These are phyloP conservation scores for Holothuria glaberrima DNA, from an alignment of 35 echinoderm and acorn worm genomes.

Conservation along the genomic window DNA sequence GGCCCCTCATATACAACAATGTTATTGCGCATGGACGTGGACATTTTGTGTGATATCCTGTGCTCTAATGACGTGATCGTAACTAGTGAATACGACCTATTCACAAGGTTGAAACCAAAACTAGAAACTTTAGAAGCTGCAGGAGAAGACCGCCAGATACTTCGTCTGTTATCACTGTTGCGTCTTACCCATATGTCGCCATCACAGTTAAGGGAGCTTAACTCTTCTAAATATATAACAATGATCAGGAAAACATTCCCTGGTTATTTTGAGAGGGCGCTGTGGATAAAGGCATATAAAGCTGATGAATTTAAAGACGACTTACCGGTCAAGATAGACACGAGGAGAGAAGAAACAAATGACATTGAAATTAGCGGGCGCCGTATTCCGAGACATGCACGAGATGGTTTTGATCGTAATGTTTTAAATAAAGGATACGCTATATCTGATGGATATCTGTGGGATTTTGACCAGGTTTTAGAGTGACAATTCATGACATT, in stretches of 20 bases:
- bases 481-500: too few species aligned
- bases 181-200: constrained; percentile 19
- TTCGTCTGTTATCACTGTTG: not conserved
- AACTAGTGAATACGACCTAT: not conserved
- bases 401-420: too few species aligned
- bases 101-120: constrained; percentile 1
- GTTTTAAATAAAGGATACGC: too few species aligned
- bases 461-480: too few species aligned
- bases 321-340: too few species aligned
- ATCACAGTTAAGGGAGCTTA: constrained; percentile 2
- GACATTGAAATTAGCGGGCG: too few species aligned
- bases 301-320: too few species aligned
- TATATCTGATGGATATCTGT: too few species aligned
- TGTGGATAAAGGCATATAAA: not conserved
- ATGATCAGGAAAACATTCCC: not conserved
- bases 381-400: too few species aligned
- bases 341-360: too few species aligned
- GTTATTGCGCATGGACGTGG: too few species aligned
- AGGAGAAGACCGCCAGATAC: not conserved
- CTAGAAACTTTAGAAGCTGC: not conserved
- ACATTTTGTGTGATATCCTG: too few species aligned
- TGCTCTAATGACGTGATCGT: not conserved
- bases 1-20: not conserved
- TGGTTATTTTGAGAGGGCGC: not conserved
- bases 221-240: not conserved